phyloP scores from a whole-genome alignment of 2,888 invertebrate genomes.

The Yponomeuta sedellus region DNA sequence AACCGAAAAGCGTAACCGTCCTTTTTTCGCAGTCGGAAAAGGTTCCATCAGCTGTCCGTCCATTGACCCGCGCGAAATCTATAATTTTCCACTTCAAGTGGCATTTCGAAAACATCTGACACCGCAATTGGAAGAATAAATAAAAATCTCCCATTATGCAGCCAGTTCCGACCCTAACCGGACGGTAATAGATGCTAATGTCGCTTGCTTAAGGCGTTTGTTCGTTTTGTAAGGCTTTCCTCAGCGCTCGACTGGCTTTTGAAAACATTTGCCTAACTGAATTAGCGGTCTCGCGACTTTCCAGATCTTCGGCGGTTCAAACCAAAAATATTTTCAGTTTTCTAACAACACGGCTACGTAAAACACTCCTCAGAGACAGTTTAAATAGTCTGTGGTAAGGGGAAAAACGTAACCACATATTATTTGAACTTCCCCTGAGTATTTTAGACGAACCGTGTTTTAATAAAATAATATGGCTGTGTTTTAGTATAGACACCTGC shows the following conservation, averaged over 20 bases:
- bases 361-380: no score
- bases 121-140: slow-evolving; percentile 18
- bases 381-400: no score
- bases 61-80: slow-evolving; percentile 60
- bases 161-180: slow-evolving; percentile 30
- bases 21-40: no score
- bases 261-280: slow-evolving; percentile 48
- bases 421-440: no score
- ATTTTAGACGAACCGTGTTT: no score
- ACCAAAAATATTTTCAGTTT: background rate
- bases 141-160: slow-evolving; percentile 25
- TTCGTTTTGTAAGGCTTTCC: slow-evolving; percentile 4
- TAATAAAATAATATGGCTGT: no score
- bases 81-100: slow-evolving; percentile 60
- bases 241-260: slow-evolving; percentile 39
- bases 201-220: background rate
- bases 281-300: slow-evolving; percentile 29
- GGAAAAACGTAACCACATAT: no score
- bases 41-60: slow-evolving; percentile 29
- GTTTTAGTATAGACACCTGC: no score
- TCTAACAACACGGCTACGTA: no score
- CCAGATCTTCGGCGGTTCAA: background rate
- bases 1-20: no score
- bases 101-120: slow-evolving; percentile 61
- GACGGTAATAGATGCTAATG: slow-evolving; percentile 8